Evolutionary conservation across 2,797 vertebrate species (phyloP).

Genomic region (Phyllotis vaccarum): DNA sequence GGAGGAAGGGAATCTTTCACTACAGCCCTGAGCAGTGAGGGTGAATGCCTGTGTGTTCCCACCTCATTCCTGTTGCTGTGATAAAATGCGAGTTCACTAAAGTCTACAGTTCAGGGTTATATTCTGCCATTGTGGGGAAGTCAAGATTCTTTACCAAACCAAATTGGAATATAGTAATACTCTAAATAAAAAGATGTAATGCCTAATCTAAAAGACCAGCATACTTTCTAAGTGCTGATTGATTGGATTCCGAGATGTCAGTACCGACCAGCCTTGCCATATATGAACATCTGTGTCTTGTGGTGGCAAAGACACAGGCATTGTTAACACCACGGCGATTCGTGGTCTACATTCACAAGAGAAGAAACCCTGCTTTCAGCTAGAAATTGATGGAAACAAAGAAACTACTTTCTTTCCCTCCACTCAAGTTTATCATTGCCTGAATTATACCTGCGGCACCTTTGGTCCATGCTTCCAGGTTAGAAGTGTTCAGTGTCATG

Average conservation of each 20-base stretch:
- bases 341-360: not conserved
- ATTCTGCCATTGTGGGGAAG: not conserved
- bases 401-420: not conserved
- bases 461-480: not conserved
- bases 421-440: not conserved
- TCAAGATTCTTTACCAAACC: conserved; percentile 7
- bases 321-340: not conserved
- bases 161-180: not conserved
- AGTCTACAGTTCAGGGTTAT: not conserved
- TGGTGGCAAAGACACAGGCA: not conserved
- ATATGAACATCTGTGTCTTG: not conserved
- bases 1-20: too few relatives aligned
- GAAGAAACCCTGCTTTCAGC: not conserved
- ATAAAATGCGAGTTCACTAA: not conserved
- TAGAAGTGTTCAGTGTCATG: not conserved
- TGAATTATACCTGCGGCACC: not conserved
- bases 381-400: conserved; percentile 3
- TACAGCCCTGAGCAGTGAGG: not conserved
- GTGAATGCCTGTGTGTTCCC: not conserved
- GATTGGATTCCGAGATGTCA: conserved; percentile 1
- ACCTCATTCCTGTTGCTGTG: not conserved
- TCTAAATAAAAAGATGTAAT: not conserved
- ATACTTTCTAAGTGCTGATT: not conserved
- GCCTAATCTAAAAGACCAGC: not conserved
- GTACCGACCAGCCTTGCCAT: not conserved